Percentiles rank a stretch among this genome's conserved stretches.
These are phyloP conservation scores for Rhinatrema bivittatum DNA, from an alignment of 2,797 vertebrate genomes.

Conservation along the genomic window DNA sequence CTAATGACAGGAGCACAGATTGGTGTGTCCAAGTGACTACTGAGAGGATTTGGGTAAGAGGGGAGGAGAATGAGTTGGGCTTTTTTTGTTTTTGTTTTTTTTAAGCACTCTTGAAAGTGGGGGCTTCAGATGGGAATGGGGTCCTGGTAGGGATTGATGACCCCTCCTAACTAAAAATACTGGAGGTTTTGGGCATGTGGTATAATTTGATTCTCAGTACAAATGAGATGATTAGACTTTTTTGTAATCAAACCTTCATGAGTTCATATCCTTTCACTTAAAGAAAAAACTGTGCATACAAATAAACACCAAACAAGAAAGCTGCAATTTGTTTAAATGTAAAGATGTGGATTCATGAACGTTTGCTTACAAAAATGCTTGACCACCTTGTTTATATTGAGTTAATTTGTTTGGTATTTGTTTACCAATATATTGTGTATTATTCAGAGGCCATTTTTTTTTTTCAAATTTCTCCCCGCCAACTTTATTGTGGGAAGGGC, in stretches of 20 bases:
- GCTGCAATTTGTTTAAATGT: no score
- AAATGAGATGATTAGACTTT: not conserved
- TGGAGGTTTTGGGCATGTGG: not conserved
- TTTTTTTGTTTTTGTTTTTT: constrained; percentile 12
- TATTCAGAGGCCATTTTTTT: no score
- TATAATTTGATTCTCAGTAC: not conserved
- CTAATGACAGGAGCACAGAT: not conserved
- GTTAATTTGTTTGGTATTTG: no score
- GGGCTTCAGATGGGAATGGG: constrained; percentile 16
- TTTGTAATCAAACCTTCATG: constrained; percentile 3
- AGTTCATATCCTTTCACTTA: not conserved
- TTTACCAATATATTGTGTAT: no score
- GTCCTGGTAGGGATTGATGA: constrained; percentile 13
- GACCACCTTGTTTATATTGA: no score
- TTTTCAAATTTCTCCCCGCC: no score
- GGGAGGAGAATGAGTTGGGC: constrained; percentile 1
- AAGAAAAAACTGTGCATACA: constrained; percentile 5
- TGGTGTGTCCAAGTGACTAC: not conserved
- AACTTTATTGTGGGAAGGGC: no score
- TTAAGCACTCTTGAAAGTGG: constrained; percentile 19
- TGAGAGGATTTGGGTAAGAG: not conserved
- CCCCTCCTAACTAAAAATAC: constrained; percentile 12
- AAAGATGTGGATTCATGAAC: no score
- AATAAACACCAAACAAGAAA: no score
- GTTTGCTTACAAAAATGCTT: no score